Evolutionary conservation across 2,888 invertebrate genomes (phyloP), one percentile per base, ranked within the genome.

Genomic region (Notodonta ziczac): DNA sequence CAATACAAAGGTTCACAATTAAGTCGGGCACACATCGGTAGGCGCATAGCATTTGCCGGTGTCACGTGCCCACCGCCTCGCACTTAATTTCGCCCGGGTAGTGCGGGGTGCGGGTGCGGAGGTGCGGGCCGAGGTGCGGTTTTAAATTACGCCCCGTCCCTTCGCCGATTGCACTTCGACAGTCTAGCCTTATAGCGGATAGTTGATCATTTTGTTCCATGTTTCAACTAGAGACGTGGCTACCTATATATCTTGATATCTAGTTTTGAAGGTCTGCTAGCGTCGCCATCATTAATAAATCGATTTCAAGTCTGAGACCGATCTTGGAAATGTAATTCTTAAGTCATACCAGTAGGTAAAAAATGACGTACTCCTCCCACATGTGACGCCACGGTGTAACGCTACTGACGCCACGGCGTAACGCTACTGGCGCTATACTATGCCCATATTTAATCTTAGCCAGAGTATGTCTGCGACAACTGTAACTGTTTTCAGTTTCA

Each of bases 41-140:
- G 87, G 87, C 85, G 84, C 83, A 79, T 82, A 84, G 85, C 91
- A 91, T 92, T 92, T 91, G 90, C 91, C 84, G 89, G 86, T 90
- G 93, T 93, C 93, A 91, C 92, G 90, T 87, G 81, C 81, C 88
- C 81, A 84, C 84, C 87, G 85, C 82, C 86, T 90, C 87, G 85
- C 90, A 92, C 92, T 92, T 92, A 91, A 92, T 93, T 91, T 90
- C 84, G 84, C 81, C 72, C 77, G 85, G 86, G 86, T 80, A 12
- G 77, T 63, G 77, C 74, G 78, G 78, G 77, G 76, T 69, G 77
- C 68, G 76, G 81, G 77, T 62, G 77, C 74, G 70, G 78, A 78
- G 76, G 76, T 68, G 77, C 68, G 77, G 79, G 77, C 74, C 69
- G 77, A 67, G 76, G 77, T 89, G 92, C 82, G 91, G 92, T 91